Conservation (phyloP, 2,113 vertebrate species). For the Pelobates fuscus region DNA sequence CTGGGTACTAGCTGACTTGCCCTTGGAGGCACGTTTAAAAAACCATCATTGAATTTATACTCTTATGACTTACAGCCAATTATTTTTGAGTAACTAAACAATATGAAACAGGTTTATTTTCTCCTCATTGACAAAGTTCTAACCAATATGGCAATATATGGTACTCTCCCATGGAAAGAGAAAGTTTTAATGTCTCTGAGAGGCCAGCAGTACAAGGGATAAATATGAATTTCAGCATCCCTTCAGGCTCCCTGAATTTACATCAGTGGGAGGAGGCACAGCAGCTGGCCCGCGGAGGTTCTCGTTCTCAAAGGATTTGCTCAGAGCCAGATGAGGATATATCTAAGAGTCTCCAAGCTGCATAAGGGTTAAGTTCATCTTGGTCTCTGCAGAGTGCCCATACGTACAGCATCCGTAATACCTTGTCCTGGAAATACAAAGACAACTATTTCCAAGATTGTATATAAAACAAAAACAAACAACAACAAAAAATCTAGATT, state of each 20-base stretch:
- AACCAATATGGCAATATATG: background rate
- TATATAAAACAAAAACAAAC: too few species aligned
- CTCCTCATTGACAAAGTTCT: too few species aligned
- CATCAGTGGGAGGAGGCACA: background rate
- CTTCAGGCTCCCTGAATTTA: background rate
- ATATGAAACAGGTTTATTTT: too few species aligned
- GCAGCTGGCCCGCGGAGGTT: background rate
- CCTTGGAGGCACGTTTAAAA: too few species aligned
- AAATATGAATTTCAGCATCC: background rate
- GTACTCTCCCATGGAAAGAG: background rate
- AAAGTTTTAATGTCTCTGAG: background rate
- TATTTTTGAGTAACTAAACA: too few species aligned
- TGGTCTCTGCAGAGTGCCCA: slow-evolving; percentile 97
- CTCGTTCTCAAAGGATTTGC: slow-evolving; percentile 81
- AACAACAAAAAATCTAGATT: too few species aligned
- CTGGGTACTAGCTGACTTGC: too few species aligned
- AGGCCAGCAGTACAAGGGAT: background rate
- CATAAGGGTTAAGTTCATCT: slow-evolving; percentile 87
- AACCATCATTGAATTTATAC: too few species aligned
- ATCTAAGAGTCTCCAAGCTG: slow-evolving; percentile 93
- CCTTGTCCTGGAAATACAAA: slow-evolving; percentile 80
- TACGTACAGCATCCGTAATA: slow-evolving; percentile 90
- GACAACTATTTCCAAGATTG: background rate
- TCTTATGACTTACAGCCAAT: too few species aligned
- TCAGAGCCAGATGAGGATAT: slow-evolving; percentile 91